Conservation (phyloP, 92 coral and sea anemone species). For the Bergia puertoricense region DNA sequence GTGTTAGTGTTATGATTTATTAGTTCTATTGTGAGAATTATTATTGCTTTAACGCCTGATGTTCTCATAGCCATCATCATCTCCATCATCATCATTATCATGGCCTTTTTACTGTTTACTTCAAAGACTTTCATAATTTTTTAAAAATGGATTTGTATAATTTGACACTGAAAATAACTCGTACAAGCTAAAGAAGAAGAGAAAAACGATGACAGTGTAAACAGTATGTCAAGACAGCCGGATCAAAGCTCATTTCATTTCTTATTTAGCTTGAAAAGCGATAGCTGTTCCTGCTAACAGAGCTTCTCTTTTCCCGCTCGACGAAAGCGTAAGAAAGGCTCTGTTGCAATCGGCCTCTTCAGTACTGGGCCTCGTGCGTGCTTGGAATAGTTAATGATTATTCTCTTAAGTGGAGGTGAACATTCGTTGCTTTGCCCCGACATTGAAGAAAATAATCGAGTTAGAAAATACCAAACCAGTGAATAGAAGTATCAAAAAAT, state of each 20-base stretch:
- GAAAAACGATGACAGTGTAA: not conserved
- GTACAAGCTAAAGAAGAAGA: not conserved
- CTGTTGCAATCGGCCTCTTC: not conserved
- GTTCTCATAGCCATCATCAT: no score
- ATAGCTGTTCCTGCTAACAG: not conserved
- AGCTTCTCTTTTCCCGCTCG: no score
- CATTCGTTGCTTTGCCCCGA: no score
- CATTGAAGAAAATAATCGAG: no score
- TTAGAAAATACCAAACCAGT: no score
- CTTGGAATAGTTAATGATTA: no score
- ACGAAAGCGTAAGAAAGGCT: no score
- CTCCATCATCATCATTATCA: not conserved
- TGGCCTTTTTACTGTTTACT: not conserved
- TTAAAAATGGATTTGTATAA: not conserved
- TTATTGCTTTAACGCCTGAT: not conserved
- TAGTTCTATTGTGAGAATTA: not conserved
- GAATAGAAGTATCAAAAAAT: no score
- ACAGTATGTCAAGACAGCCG: not conserved
- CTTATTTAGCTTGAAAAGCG: conserved; percentile 1
- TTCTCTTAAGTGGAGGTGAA: no score
- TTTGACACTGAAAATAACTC: not conserved
- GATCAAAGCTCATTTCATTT: not conserved
- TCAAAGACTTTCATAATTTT: not conserved
- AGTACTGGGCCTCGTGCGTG: not conserved
- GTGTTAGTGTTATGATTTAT: not conserved